Percentiles rank a stretch among this genome's conserved stretches.
Conservation (phyloP, 1,140 invertebrate species). For the Zeugodacus cucurbitae region DNA sequence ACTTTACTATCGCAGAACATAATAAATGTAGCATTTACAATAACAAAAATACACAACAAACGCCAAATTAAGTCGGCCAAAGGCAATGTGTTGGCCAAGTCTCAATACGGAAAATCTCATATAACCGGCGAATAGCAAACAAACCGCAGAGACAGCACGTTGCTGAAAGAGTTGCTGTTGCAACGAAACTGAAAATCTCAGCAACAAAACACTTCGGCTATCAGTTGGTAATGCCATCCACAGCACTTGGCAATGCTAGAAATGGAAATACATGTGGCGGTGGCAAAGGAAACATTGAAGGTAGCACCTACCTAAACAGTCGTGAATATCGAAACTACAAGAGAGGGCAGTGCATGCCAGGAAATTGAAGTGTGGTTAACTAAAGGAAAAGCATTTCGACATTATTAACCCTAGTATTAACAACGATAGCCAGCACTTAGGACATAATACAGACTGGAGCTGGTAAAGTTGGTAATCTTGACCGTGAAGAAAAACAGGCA, state of each 20-base stretch:
- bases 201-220: constrained; percentile 37
- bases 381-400: not conserved
- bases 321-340: not conserved
- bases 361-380: not conserved
- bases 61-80: not conserved
- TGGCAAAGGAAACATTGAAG: not conserved
- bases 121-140: constrained; percentile 24
- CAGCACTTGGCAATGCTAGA: not conserved
- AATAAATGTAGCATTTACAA: not conserved
- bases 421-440: not conserved
- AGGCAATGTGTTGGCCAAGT: not conserved
- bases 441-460: not conserved
- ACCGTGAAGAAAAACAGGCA: not conserved
- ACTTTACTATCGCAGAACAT: not conserved
- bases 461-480: not conserved
- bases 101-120: not conserved
- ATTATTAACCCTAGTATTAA: not conserved
- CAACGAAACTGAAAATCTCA: constrained; percentile 36
- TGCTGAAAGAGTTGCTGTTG: constrained; percentile 31
- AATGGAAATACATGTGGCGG: not conserved
- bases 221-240: constrained; percentile 7
- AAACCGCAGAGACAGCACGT: constrained; percentile 25
- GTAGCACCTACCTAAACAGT: not conserved
- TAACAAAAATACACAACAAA: not conserved
- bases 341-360: not conserved